Evolutionary conservation across 2,888 invertebrate genomes (phyloP).

Genomic region (Phyto melanocephala): DNA sequence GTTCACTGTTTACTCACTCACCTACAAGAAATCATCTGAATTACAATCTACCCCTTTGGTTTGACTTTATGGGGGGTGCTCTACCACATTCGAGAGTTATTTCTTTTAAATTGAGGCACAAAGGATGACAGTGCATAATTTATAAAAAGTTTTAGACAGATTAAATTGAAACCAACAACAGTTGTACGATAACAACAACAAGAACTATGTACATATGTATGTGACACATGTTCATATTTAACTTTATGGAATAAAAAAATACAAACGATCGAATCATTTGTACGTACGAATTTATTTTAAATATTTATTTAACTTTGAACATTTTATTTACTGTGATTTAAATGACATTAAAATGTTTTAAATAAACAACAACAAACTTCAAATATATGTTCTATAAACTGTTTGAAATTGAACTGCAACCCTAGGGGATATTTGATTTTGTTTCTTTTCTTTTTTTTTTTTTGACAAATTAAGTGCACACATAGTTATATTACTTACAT

Average conservation of each 20-base stretch:
- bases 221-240: too few species aligned
- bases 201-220: not conserved
- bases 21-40: not conserved
- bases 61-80: not conserved
- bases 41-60: not conserved
- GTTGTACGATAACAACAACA: not conserved
- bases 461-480: conserved; percentile 7
- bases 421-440: not conserved
- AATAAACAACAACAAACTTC: not conserved
- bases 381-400: not conserved
- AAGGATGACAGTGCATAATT: conserved; percentile 54
- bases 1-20: conserved; percentile 50
- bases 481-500: not conserved
- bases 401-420: not conserved
- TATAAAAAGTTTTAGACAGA: conserved; percentile 34
- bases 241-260: too few species aligned
- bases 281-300: not conserved
- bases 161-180: conserved; percentile 35
- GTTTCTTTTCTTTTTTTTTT: too few species aligned
- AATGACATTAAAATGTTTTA: conserved; percentile 6
- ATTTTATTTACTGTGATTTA: not conserved
- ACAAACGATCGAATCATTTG: too few species aligned
- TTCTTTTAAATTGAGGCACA: conserved; percentile 49
- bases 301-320: conserved; percentile 14
- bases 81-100: conserved; percentile 36